These are phyloP conservation scores for Cichlasoma orientale DNA, from an alignment of 2,797 vertebrate species.

Conservation along the genomic window DNA sequence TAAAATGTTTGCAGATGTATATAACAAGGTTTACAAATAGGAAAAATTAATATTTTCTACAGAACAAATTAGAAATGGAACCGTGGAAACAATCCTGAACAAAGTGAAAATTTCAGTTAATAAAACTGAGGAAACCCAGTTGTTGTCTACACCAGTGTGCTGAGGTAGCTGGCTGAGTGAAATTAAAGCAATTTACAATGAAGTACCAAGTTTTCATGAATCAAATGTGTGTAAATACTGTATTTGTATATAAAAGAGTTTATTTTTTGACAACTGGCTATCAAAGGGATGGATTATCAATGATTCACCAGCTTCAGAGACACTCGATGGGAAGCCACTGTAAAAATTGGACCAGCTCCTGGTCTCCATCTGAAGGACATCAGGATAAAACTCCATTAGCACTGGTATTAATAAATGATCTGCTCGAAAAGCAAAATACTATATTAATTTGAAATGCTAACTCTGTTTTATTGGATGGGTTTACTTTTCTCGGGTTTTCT, in stretches of 20 bases:
- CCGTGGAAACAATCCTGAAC: neutral
- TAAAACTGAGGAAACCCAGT: neutral
- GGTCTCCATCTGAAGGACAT: neutral
- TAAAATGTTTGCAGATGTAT: slow-evolving; percentile 28
- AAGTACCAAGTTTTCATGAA: slow-evolving; percentile 42
- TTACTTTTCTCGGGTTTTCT: neutral
- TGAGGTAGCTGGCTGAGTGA: slow-evolving; percentile 4
- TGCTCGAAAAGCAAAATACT: slow-evolving; percentile 39
- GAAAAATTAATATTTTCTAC: slow-evolving; percentile 42
- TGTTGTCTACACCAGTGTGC: neutral
- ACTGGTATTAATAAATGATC: slow-evolving; percentile 3
- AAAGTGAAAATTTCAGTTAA: neutral
- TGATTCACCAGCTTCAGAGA: slow-evolving; percentile 22
- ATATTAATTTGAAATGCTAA: slow-evolving; percentile 13
- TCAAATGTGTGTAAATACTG: slow-evolving; percentile 50
- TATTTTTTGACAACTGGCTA: slow-evolving; percentile 58
- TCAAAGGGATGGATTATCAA: slow-evolving; percentile 28
- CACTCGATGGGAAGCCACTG: slow-evolving; percentile 30
- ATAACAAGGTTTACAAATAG: slow-evolving; percentile 45
- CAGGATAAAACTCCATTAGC: slow-evolving; percentile 9
- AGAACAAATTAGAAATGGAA: slow-evolving; percentile 24
- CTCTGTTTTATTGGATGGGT: slow-evolving; percentile 18
- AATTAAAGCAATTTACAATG: slow-evolving; percentile 33
- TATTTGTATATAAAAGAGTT: slow-evolving; percentile 67
- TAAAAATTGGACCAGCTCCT: slow-evolving; percentile 27